phyloP scores from a whole-genome alignment of 2,888 invertebrate species.

The Sinhomidia bicolor region DNA sequence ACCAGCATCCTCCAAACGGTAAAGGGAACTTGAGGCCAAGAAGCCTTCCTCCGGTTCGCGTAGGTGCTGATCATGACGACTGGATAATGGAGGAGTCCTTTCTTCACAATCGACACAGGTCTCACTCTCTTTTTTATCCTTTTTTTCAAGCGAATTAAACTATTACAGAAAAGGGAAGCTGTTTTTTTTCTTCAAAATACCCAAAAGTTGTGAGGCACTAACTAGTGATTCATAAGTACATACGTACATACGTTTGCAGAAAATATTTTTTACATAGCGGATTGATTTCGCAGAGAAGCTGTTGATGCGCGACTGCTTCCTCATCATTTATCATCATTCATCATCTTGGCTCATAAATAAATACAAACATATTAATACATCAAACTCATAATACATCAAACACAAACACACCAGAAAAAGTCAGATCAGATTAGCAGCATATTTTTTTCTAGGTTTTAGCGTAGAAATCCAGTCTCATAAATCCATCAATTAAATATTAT shows the following conservation, averaged over 20 bases:
- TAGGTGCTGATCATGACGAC: slow-evolving; percentile 58
- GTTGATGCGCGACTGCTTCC: background rate
- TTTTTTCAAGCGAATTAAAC: too few species aligned
- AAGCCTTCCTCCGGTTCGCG: slow-evolving; percentile 39
- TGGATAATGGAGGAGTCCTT: slow-evolving; percentile 64
- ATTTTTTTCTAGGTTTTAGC: background rate
- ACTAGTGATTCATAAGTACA: background rate
- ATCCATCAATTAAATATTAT: slow-evolving; percentile 15
- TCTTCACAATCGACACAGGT: slow-evolving; percentile 57
- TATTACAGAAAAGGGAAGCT: too few species aligned
- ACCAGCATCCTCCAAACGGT: too few species aligned
- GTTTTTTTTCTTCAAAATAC: background rate
- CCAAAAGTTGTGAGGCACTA: background rate
- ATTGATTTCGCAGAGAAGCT: slow-evolving; percentile 18
- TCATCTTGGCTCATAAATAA: background rate
- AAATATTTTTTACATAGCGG: too few species aligned
- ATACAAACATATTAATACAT: background rate
- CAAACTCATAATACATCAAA: background rate
- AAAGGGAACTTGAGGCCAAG: background rate
- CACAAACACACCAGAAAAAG: background rate
- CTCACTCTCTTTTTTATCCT: too few species aligned
- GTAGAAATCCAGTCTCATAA: background rate
- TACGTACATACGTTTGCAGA: too few species aligned
- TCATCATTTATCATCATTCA: background rate
- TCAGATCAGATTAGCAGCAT: background rate